phyloP scores from a whole-genome alignment of 2,888 invertebrate species.

The Agrenia bidenticulata region DNA sequence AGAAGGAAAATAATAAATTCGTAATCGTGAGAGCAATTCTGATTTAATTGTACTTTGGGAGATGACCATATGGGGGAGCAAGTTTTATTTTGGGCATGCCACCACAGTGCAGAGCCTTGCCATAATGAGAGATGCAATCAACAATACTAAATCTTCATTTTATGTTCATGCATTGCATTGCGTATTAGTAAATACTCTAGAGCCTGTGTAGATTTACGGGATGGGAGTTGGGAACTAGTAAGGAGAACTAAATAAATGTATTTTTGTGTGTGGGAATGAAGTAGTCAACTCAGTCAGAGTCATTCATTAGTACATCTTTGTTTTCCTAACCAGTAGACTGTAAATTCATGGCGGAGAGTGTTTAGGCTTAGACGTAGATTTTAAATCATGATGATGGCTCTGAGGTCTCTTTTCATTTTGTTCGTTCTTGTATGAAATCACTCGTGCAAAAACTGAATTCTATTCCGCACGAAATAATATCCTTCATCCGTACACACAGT shows the following conservation, averaged over 20 bases:
- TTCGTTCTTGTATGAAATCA: slow-evolving; percentile 46
- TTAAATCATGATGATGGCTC: slow-evolving; percentile 37
- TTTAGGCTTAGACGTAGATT: slow-evolving; percentile 19
- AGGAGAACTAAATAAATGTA: no score
- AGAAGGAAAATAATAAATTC: slow-evolving; percentile 13
- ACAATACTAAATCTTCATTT: slow-evolving; percentile 1
- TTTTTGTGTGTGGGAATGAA: slow-evolving; percentile 13
- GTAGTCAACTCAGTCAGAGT: slow-evolving; percentile 21
- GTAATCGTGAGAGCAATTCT: slow-evolving; percentile 16
- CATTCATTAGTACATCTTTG: slow-evolving; percentile 49
- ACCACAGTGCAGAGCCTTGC: no score
- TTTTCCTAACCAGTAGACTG: slow-evolving; percentile 45
- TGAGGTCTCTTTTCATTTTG: slow-evolving; percentile 43
- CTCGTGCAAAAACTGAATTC: slow-evolving; percentile 41
- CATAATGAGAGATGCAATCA: no score
- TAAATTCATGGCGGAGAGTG: slow-evolving; percentile 33
- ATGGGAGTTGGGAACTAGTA: no score
- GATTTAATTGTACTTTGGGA: slow-evolving; percentile 21
- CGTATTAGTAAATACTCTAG: no score
- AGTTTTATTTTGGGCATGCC: neutral
- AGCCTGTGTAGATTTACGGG: no score
- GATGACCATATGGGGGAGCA: slow-evolving; percentile 19
- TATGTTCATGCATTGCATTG: neutral
- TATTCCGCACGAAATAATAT: slow-evolving; percentile 18
- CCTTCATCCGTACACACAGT: neutral